Conservation (phyloP, 2,888 invertebrate genomes). For the Eubasilissa splendida region DNA sequence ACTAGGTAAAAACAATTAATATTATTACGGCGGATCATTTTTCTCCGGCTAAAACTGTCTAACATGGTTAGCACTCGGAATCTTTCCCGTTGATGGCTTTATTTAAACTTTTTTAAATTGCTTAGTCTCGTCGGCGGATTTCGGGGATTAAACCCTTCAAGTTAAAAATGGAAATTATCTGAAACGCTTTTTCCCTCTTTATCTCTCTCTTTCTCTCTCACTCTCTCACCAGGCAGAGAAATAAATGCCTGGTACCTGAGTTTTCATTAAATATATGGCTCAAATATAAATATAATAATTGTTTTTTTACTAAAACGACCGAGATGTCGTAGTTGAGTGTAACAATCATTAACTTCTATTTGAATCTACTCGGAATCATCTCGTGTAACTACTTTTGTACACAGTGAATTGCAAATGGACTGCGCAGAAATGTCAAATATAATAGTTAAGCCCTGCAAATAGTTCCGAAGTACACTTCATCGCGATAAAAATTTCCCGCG, state of each 20-base stretch:
- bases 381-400: background rate
- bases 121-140: slow-evolving; percentile 20
- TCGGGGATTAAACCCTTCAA: slow-evolving; percentile 15
- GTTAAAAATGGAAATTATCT: background rate
- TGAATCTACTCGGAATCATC: too few relatives aligned
- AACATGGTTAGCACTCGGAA: slow-evolving; percentile 24
- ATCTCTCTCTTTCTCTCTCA: background rate
- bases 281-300: too few relatives aligned
- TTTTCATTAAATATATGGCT: too few relatives aligned
- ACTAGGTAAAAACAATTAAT: slow-evolving; percentile 32
- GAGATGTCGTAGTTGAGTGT: too few relatives aligned
- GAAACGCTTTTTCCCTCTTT: background rate
- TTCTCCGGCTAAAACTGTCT: slow-evolving; percentile 28
- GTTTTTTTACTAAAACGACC: too few relatives aligned
- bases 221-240: too few relatives aligned
- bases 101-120: slow-evolving; percentile 37
- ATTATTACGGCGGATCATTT: slow-evolving; percentile 32
- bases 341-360: too few relatives aligned
- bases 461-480: slow-evolving; percentile 3
- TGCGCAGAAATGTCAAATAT: slow-evolving; percentile 7
- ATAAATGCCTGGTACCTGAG: too few relatives aligned
- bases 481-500: background rate
- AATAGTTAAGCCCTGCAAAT: background rate
- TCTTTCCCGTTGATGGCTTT: slow-evolving; percentile 24
- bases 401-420: slow-evolving; percentile 6